Base-by-base conservation (phyloP, 2,797 vertebrate genomes). In the Gobionotothen gibberifrons region DNA sequence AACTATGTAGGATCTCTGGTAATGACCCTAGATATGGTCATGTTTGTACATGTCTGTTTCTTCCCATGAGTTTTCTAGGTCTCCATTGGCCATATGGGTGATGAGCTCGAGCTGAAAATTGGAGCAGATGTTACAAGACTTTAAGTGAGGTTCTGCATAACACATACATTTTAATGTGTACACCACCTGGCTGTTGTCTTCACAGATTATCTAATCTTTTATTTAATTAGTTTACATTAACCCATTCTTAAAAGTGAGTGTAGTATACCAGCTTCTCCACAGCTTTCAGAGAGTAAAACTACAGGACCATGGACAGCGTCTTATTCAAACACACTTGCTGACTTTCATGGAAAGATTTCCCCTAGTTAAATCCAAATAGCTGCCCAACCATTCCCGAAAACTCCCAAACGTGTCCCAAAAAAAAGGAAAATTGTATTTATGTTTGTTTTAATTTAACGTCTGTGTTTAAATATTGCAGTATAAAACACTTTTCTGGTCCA, bases 291-390 rank as follows among this genome's bases (percentile, higher is more conserved):
- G 29, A 75, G 29, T 80, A 75, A 70, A 76, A 54, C 58, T 93
- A 83, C 93, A 95, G 94, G 16, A 94, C 93, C 94, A 90, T 78
- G 93, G 94, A 95, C 92, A 95, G 93, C 72, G 61, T 86, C 84
- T 52, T 64, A 65, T 49, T 64, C 60, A 54, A 22, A 47, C 40
- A 75, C 44, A 59, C 29, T 1, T 32, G 22, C 47, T 54, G 26
- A 44, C 39, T 66, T 66, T 47, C 43, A 14, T 57, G 48, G 11
- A 54, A 29, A 26, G 22, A 22, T 5, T 5, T 26, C 26, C 26
- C 26, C 4, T 26, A 26, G 26, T 26, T 26, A 26, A 26, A 26
- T 26, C 26, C 26, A 26, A 26, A 26, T 26, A 26, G 4, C 3
- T 6, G 2, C 9, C 8, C 0, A 62, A 59, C 14, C 48, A 19